These are phyloP conservation scores for Tetramorium bicarinatum DNA, from an alignment of 2,888 invertebrate genomes.

Conservation along the genomic window DNA sequence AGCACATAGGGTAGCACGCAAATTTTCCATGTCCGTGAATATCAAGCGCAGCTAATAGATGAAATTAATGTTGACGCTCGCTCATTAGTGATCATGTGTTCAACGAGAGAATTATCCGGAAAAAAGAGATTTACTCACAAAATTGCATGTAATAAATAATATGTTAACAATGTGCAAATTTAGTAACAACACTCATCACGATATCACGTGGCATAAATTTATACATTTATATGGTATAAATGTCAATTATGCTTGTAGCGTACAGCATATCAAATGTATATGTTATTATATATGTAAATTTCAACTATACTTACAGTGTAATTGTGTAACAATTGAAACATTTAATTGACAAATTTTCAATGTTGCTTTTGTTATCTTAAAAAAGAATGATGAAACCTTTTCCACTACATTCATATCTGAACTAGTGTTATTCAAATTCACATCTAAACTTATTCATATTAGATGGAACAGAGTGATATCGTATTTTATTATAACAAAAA, in stretches of 20 bases:
- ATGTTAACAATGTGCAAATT: neutral
- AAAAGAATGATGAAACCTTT: neutral
- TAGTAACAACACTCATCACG: neutral
- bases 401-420: neutral
- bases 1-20: neutral
- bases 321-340: neutral
- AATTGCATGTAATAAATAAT: neutral
- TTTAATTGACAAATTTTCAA: neutral
- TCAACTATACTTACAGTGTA: neutral
- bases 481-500: neutral
- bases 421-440: neutral
- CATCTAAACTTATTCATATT: neutral
- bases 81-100: conserved; percentile 40
- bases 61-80: conserved; percentile 48
- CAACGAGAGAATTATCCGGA: conserved; percentile 30
- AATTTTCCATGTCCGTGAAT: conserved; percentile 43
- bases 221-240: neutral
- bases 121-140: conserved; percentile 12
- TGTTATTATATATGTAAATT: neutral
- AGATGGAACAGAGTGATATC: neutral
- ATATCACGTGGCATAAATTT: neutral
- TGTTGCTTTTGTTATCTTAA: neutral
- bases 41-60: conserved; percentile 61
- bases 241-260: neutral
- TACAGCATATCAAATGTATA: neutral